Conservation (phyloP, 2,797 vertebrate species). For the Parotocinclus haroldoi region DNA sequence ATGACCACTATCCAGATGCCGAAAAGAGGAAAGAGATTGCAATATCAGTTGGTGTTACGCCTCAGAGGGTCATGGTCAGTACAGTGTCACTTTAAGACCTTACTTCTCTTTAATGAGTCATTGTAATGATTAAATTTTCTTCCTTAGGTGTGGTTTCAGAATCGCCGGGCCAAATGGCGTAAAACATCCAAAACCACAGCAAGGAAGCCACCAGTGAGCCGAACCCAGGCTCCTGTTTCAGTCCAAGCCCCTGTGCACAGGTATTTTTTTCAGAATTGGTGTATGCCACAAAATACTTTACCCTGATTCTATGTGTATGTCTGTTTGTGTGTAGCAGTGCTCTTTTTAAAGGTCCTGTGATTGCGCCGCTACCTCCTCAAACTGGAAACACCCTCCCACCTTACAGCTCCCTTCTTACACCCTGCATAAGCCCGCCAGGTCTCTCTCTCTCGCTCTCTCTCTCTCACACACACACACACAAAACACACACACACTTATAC, state of each 20-base stretch:
- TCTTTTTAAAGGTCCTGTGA: slow-evolving; percentile 45
- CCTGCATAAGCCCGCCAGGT: slow-evolving; percentile 62
- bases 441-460: too few species aligned
- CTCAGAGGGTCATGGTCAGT: slow-evolving; percentile 91
- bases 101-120: background rate
- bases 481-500: too few species aligned
- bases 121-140: background rate
- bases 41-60: slow-evolving; percentile 82
- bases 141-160: slow-evolving; percentile 95
- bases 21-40: slow-evolving; percentile 89
- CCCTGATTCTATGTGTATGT: slow-evolving; percentile 24
- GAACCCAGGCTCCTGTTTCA: background rate
- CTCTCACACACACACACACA: too few species aligned
- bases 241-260: slow-evolving; percentile 26
- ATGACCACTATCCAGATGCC: slow-evolving; percentile 90
- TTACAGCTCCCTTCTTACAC: slow-evolving; percentile 59
- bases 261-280: background rate
- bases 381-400: slow-evolving; percentile 56
- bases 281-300: background rate
- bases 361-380: slow-evolving; percentile 49
- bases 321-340: slow-evolving; percentile 47
- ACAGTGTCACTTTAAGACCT: background rate
- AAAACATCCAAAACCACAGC: slow-evolving; percentile 67
- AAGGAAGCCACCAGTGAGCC: slow-evolving; percentile 29
- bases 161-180: slow-evolving; percentile 92